Base-by-base conservation (phyloP, 2,888 invertebrate species). In the Phengaris arion region DNA sequence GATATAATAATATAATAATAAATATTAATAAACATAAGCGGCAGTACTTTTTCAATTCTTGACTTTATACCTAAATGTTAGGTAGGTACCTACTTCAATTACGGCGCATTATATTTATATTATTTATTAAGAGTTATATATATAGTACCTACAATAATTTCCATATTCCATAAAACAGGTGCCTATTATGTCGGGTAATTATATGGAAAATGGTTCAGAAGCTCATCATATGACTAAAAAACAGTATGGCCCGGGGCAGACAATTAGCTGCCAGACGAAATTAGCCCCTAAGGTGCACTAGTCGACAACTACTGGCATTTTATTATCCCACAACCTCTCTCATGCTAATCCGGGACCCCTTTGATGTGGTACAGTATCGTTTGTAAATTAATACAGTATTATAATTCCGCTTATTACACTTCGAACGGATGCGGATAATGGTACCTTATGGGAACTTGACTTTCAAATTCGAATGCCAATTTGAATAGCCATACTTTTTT, bases 261-360 rank as follows among this genome's bases (percentile, higher is more conserved):
- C 87, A 88, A 92, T 91, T 92, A 92, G 85, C 84, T 84, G 88
- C 87, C 87, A 88, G 84, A 87, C 86, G 79, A 90, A 90, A 93
- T 93, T 92, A 90, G 90, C 89, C 93, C 91, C 93, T 92, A 89
- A 92, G 92, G 93, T 92, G 86, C 86, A 87, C 86, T 89, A 88
- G 85, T 84, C 85, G 84, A 85, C 89, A 87, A 86, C 88, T 86
- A 89, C 87, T 83, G 83, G 84, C 86, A 88, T 89, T 91, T 89
- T 92, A 92, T 90, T 92, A 91, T 90, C 87, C 89, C 87, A 86
- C 87, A 88, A 89, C 88, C 85, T 86, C 87, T 85, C 85, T 88
- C 89, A 91, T 92, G 91, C 87, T 91, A 92, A 93, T 93, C 89
- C 81, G 79, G 79, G 84, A 85, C 87, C 89, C 72, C 90, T 92